Evolutionary conservation across 2,797 vertebrate species (phyloP).

Genomic region (Myripristis jacobus): DNA sequence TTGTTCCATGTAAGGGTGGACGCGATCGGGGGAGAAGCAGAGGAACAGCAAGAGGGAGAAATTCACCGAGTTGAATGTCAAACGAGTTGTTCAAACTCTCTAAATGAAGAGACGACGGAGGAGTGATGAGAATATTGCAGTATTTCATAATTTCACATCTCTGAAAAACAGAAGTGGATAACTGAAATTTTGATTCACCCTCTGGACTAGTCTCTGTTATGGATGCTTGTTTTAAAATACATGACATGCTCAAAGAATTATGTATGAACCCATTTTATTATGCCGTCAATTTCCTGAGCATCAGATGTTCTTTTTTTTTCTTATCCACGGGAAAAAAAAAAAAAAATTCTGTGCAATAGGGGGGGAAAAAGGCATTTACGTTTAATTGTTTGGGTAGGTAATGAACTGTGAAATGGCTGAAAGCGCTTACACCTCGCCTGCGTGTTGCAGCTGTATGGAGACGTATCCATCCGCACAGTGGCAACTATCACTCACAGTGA

Average conservation of each 20-base stretch:
- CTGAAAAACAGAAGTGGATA: conserved; percentile 35
- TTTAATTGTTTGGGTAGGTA: not conserved
- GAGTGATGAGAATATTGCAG: conserved; percentile 15
- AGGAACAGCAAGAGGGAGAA: conserved; percentile 14
- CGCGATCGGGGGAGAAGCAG: not conserved
- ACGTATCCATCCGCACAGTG: conserved; percentile 21
- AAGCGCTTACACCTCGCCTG: not conserved
- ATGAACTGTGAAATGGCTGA: not conserved
- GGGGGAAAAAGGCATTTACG: too few relatives aligned
- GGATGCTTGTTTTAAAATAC: too few relatives aligned
- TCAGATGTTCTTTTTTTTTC: not conserved
- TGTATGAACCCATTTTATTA: not conserved
- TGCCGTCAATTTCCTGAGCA: not conserved
- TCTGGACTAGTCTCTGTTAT: too few relatives aligned
- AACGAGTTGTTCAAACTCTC: conserved; percentile 31
- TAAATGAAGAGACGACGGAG: not conserved
- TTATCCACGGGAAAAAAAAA: not conserved
- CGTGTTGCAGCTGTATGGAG: not conserved
- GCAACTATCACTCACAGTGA: conserved; percentile 25
- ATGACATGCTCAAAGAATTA: too few relatives aligned
- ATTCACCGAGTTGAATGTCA: conserved; percentile 9
- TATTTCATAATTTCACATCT: conserved; percentile 40
- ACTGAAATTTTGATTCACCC: conserved; percentile 5
- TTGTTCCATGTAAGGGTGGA: not conserved
- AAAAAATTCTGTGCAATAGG: too few relatives aligned